phyloP scores from a whole-genome alignment of 2,113 vertebrate genomes.

The rat (Rattus norvegicus) region DNA sequence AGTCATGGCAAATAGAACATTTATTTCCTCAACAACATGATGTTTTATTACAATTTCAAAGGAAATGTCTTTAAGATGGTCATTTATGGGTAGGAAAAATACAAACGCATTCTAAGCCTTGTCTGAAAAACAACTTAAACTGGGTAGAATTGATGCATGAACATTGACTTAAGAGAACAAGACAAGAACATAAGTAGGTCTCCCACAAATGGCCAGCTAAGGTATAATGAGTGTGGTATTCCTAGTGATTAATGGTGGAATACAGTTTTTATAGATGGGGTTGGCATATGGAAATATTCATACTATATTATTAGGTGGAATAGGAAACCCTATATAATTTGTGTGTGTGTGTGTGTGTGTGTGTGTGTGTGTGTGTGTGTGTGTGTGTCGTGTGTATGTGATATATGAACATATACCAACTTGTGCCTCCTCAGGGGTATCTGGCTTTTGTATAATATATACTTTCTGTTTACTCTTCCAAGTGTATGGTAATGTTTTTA shows the following conservation, averaged over 20 bases:
- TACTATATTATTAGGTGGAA: neutral
- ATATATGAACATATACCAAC: neutral
- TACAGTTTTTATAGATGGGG: neutral
- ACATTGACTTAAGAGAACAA: neutral
- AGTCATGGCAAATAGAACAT: neutral
- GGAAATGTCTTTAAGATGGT: neutral
- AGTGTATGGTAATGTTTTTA: neutral
- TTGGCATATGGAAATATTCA: neutral
- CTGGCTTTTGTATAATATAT: neutral
- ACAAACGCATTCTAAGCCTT: neutral
- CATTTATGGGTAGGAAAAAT: neutral
- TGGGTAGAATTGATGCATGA: neutral
- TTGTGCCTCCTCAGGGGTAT: too few species aligned
- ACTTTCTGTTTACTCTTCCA: neutral
- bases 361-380: neutral
- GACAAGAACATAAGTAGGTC: neutral
- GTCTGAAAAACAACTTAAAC: neutral
- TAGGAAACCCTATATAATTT: neutral
- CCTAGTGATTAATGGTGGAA: neutral
- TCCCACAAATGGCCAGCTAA: neutral
- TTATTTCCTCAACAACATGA: neutral
- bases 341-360: neutral
- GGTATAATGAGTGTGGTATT: neutral
- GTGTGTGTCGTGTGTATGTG: neutral
- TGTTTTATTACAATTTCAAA: neutral